These are phyloP conservation scores for Xiphias gladius DNA, from an alignment of 2,113 vertebrate genomes.

Conservation along the genomic window DNA sequence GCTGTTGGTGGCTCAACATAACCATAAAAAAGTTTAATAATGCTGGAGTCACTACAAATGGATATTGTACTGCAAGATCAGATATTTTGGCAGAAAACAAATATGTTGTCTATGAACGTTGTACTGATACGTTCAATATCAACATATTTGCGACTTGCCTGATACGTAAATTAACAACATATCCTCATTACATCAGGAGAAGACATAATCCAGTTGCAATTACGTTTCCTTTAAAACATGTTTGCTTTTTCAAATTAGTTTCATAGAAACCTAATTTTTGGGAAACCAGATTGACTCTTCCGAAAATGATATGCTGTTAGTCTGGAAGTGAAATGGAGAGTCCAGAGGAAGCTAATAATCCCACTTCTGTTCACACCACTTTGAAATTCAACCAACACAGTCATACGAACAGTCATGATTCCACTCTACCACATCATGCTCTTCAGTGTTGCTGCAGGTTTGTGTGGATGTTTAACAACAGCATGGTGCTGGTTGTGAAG, in stretches of 20 bases:
- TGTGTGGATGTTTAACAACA: not conserved
- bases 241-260: too few relatives aligned
- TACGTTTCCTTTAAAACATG: too few relatives aligned
- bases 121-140: not conserved
- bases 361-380: not conserved
- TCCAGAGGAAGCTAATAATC: not conserved
- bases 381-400: not conserved
- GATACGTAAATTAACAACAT: not conserved
- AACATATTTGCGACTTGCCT: not conserved
- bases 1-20: too few relatives aligned
- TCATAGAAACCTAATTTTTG: too few relatives aligned
- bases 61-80: too few relatives aligned
- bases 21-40: too few relatives aligned
- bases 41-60: too few relatives aligned
- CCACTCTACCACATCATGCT: not conserved
- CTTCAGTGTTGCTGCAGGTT: not conserved
- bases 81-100: too few relatives aligned
- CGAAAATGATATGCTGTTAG: not conserved
- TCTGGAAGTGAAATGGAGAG: not conserved
- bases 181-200: not conserved
- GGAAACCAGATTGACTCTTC: too few relatives aligned
- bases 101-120: not conserved
- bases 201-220: too few relatives aligned
- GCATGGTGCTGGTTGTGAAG: not conserved
- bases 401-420: not conserved